Evolutionary conservation across 2,888 invertebrate genomes (phyloP), one percentile per base, ranked within the genome.

Genomic region (Deilephila elpenor): DNA sequence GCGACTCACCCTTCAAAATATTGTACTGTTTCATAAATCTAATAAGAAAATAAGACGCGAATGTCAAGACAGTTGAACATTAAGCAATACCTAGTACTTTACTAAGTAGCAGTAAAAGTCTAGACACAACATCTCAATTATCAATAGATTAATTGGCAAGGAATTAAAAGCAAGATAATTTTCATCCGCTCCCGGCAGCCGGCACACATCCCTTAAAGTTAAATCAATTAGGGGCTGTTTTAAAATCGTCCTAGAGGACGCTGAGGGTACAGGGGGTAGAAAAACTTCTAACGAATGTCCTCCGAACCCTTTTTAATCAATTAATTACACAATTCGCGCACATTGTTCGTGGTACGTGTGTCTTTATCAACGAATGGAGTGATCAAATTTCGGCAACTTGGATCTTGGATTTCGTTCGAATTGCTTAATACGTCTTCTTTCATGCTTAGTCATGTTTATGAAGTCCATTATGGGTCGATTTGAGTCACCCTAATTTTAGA

Each of bases 231-330:
- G 84, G 86, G 75, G 84, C 82, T 82, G 82, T 82, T 86, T 86
- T 86, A 86, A 86, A 86, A 86, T 86, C 86, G 80, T 82, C 81
- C 84, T 84, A 76, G 82, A 79, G 79, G 78, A 78, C 78, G 78
- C 79, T 75, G 77, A 80, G 79, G 80, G 79, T 77, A 79, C 79
- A 83, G 84, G 84, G 85, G 83, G 84, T 84, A 86, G 90, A 91
- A 91, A 91, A 92, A 92, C 90, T 93, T 93, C 88, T 91, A 91
- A 92, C 91, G 92, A 93, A 90, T 86, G 84, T 86, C 85, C 87
- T 80, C 83, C 80, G 84, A 84, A 87, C 91, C 92, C 93, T 90
- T 93, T 91, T 91, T 90, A 91, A 93, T 93, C 91, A 92, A 92
- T 92, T 93, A 92, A 92, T 92, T 92, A 92, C 88, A 85, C 89